These are phyloP conservation scores for Gavia stellata DNA, from an alignment of 2,113 vertebrate species.

Conservation along the genomic window DNA sequence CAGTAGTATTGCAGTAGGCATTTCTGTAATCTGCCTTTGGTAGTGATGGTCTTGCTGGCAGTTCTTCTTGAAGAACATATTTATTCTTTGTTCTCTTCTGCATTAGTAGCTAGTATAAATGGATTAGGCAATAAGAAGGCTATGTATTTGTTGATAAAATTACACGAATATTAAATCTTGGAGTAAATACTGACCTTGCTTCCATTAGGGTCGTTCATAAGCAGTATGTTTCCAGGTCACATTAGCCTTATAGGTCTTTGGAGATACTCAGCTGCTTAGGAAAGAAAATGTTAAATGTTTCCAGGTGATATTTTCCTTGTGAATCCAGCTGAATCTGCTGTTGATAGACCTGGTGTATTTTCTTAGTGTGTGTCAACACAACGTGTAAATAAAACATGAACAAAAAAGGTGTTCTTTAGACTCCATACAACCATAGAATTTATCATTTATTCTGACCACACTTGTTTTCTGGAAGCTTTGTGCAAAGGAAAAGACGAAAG, in stretches of 20 bases:
- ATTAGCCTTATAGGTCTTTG: background rate
- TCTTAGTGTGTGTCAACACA: conserved; percentile 14
- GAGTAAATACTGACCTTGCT: background rate
- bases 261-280: background rate
- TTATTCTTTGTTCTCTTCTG: background rate
- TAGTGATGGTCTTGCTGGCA: background rate
- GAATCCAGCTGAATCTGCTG: background rate
- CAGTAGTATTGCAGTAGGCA: background rate
- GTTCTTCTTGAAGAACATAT: background rate
- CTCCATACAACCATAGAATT: background rate
- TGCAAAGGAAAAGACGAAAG: background rate
- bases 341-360: background rate
- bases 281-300: background rate
- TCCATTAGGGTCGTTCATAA: background rate
- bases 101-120: background rate
- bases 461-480: conserved; percentile 15
- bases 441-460: background rate
- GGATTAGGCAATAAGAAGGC: background rate
- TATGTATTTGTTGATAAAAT: background rate
- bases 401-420: conserved; percentile 22
- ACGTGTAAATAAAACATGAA: conserved; percentile 19
- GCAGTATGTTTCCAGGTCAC: background rate
- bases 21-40: background rate
- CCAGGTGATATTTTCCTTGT: background rate
- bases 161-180: background rate